Conservation (phyloP, 2,888 invertebrate species). For the Nipponacmea schrenckii region DNA sequence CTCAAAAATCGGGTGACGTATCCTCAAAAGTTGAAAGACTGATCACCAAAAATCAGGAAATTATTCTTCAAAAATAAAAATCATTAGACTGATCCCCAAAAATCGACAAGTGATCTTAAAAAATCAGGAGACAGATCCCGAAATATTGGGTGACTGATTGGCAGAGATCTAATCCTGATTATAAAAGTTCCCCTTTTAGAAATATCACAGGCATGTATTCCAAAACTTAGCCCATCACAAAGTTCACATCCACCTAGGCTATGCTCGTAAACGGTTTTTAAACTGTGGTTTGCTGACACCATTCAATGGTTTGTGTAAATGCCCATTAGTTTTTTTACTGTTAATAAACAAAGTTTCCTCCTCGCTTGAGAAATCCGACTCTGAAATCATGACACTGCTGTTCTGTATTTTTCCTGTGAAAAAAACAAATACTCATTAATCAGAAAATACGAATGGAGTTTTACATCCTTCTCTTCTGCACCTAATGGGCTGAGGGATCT, state of each 20-base stretch:
- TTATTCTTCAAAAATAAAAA: too few relatives aligned
- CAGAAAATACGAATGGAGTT: neutral
- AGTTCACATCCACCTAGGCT: neutral
- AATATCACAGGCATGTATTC: neutral
- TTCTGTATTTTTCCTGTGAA: slow-evolving; percentile 59
- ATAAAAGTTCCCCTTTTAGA: too few relatives aligned
- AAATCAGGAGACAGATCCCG: too few relatives aligned
- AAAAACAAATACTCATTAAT: slow-evolving; percentile 8
- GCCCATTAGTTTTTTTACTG: slow-evolving; percentile 58
- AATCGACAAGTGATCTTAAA: too few relatives aligned
- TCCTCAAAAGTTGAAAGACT: too few relatives aligned
- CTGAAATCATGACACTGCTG: slow-evolving; percentile 65
- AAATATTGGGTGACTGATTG: too few relatives aligned
- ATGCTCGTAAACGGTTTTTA: slow-evolving; percentile 45
- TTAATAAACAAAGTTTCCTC: slow-evolving; percentile 65
- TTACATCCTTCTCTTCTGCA: neutral
- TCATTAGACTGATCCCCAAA: too few relatives aligned
- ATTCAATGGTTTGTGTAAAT: slow-evolving; percentile 48
- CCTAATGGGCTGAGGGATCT: too few relatives aligned
- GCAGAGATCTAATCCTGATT: too few relatives aligned
- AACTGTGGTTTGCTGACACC: slow-evolving; percentile 48
- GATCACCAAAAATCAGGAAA: too few relatives aligned
- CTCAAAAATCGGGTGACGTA: too few relatives aligned
- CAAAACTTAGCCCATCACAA: neutral
- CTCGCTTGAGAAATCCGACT: slow-evolving; percentile 64